Base-by-base conservation (phyloP, 2,888 invertebrate genomes). In the Apodemia mormo region DNA sequence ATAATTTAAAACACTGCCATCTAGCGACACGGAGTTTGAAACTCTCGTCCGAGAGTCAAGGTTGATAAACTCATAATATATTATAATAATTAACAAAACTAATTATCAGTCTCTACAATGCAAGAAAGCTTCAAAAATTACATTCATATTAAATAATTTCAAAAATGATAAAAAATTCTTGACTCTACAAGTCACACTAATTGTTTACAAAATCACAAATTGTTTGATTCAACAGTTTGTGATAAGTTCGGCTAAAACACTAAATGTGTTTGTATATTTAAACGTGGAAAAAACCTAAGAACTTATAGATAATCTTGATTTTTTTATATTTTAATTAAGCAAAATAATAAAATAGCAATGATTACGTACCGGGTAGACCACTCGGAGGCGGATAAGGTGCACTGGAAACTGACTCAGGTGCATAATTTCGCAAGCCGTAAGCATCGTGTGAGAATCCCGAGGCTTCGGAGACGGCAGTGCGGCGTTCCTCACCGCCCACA, bases 341-440 rank as follows among this genome's bases (percentile, higher is more conserved):
- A 74, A 77, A 75, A 74, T 74, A 74, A 37, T 40, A 69, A 70
- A 66, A 10, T 67, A 67, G 33, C 61, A 72, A 69, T 73, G 69
- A 67, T 70, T 93, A 94, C 93, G 90, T 76, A 92, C 93, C 93
- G 81, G 93, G 93, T 74, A 93, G 78, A 83, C 94, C 95, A 95
- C 97, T 96, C 95, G 96, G 95, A 82, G 96, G 96, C 82, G 96
- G 96, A 82, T 96, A 97, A 61, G 96, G 96, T 72, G 95, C 96
- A 80, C 96, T 95, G 79, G 95, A 95, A 76, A 96, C 96, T 65
- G 95, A 95, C 85, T 96, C 96, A 2, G 96, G 95, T 69, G 94
- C 95, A 86, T 97, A 97, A 89, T 96, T 96, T 81, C 96, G 94
- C 70, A 96, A 94, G 69, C 95, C 95, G 84, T 96, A 96, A 70